Conservation (phyloP, 2,888 invertebrate genomes). For the Alviniconcha strummeri region DNA sequence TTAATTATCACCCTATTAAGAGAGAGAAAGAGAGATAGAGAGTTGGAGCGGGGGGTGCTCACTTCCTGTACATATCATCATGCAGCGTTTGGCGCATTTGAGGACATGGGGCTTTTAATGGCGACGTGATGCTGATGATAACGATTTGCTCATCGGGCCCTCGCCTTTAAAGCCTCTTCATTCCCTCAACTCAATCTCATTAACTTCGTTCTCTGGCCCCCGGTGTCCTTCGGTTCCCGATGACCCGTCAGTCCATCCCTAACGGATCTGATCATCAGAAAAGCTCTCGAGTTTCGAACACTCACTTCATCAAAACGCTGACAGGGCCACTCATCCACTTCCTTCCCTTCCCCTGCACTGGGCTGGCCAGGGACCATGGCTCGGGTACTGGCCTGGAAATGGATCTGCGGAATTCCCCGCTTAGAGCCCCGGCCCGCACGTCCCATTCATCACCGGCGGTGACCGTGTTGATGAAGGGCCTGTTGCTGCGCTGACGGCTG, state of each 20-base stretch:
- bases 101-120: too few relatives aligned
- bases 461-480: neutral
- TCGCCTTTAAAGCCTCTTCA: too few relatives aligned
- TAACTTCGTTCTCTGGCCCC: too few relatives aligned
- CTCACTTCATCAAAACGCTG: neutral
- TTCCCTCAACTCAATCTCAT: too few relatives aligned
- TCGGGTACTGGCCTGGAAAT: neutral
- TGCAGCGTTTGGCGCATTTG: too few relatives aligned
- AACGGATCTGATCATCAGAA: neutral
- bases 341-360: neutral
- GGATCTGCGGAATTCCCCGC: neutral
- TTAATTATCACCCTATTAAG: too few relatives aligned
- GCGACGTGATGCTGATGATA: too few relatives aligned
- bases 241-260: neutral
- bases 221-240: neutral
- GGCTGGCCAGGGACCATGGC: too few relatives aligned
- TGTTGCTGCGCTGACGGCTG: neutral
- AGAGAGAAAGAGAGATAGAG: too few relatives aligned
- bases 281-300: neutral
- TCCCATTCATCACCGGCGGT: neutral
- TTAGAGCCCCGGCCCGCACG: neutral
- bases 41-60: too few relatives aligned
- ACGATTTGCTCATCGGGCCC: too few relatives aligned
- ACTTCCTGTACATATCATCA: too few relatives aligned
- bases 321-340: constrained; percentile 1